Base-by-base conservation (phyloP, 1,140 invertebrate species). In the Popillia japonica region DNA sequence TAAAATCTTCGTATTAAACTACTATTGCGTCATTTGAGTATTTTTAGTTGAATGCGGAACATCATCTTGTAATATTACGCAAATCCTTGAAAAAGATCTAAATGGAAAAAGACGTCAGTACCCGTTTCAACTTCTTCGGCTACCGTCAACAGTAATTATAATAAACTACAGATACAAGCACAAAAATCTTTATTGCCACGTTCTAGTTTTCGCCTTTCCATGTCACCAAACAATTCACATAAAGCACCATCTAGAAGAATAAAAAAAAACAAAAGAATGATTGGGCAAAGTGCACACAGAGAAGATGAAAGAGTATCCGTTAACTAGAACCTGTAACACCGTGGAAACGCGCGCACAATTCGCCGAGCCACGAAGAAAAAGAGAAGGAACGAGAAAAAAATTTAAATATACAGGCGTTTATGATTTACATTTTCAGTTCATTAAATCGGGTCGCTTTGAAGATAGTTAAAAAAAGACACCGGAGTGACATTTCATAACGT, bases 361-460 rank as follows among this genome's bases (percentile, higher is more conserved):
- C 17, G 14, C 14, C 48, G 11, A n/a, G 48, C 48, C 2, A n/a
- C 14, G 2, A 55, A 9, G 3, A 68, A 34, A 68, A 22, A 68
- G 20, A 34, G 61, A 68, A 68, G 2, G 17, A 23, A 14, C 20
- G 10, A 68, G 61, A 68, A 68, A 68, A 68, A 68, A 68, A 68
- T 68, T 68, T 68, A 68, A 68, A 68, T 68, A 68, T 68, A 23
- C 61, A 68, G 61, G 61, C 61, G 61, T 68, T 68, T 68, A 68
- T 68, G 61, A 68, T 68, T 68, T 68, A 68, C 61, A 68, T 68
- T 68, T 68, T 68, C 61, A 68, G 61, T 68, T 68, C 61, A 68
- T 68, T 68, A 68, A 68, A 68, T 68, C 61, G 61, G 61, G 61
- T 34, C 61, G 22, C 61, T 68, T 68, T 68, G 61, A 68, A 68